Base-by-base conservation (phyloP, 2,888 invertebrate genomes). In the Drosophila kambysellisi region DNA sequence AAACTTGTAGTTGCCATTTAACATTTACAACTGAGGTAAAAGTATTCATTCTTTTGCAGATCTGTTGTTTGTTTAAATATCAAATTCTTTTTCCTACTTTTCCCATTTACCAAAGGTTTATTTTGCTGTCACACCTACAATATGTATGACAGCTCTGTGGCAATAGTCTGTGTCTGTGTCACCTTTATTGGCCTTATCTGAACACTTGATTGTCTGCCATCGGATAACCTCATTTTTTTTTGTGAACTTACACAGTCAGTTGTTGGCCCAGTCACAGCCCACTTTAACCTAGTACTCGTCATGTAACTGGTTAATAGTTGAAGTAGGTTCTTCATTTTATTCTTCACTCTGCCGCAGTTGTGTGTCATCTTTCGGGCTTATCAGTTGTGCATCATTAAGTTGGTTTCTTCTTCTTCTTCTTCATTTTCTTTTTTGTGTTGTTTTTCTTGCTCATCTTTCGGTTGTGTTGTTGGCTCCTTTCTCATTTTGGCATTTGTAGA, bases 361-460 rank as follows among this genome's bases (percentile, higher is more conserved):
- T 84, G 71, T 89, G 85, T 89, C 85, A 85, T 89, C 89, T 85
- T 89, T 84, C 78, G 74, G 80, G 80, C 85, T 85, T 88, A 89
- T 89, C 89, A 89, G 88, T 71, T 84, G 80, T 72, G 88, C 89
- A 88, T 85, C 89, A 85, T 88, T 84, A 79, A 84, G 67, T 79
- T 76, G 59, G 67, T 58, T 67, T 78, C 17, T 15, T 41, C 41
- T 20, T 52, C 7, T 17, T n/a, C n/a, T 17, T 39, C 7, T 17
- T n/a, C n/a, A 7, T 39, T 11, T n/a, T 41, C 2, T 33, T 6
- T n/a, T 30, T 20, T 51, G 11, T 15, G 35, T 37, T 48, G 11
- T 48, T 41, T 51, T 43, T 65, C 61, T 59, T 64, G 74, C 70
- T 86, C 81, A 79, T 79, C 81, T 74, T 77, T 80, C 61, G 56